Conservation (phyloP, 1,140 invertebrate species). For the Atta colombica region DNA sequence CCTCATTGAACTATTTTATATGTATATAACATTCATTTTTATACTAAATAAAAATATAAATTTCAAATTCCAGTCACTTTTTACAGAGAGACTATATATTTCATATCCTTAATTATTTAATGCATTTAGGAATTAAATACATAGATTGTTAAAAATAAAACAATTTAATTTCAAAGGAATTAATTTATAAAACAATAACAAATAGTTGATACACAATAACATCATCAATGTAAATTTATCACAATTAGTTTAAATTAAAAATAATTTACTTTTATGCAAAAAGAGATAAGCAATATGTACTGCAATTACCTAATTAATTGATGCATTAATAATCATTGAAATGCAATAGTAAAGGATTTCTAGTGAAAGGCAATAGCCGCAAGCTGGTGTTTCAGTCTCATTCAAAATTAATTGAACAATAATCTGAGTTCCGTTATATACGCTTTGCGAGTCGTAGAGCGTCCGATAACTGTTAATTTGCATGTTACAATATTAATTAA, state of each 20-base stretch:
- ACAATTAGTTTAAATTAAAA: constrained; percentile 21
- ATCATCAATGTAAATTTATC: neutral
- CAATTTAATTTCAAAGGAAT: neutral
- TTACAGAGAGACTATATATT: too few species aligned
- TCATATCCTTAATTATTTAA: neutral
- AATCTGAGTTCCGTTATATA: neutral
- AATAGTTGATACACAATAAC: neutral
- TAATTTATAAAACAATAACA: neutral
- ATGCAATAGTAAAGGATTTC: constrained; percentile 1
- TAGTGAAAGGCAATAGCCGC: neutral
- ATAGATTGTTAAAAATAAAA: neutral
- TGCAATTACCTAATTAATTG: constrained; percentile 29
- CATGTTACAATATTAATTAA: constrained; percentile 58
- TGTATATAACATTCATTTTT: too few species aligned
- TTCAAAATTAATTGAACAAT: constrained; percentile 40
- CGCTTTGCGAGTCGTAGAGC: neutral
- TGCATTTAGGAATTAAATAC: neutral
- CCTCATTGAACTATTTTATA: too few species aligned
- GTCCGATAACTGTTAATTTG: constrained; percentile 49
- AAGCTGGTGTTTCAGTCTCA: constrained; percentile 1
- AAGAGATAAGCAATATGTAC: neutral
- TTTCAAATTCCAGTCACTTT: too few species aligned
- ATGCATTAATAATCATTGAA: constrained; percentile 23
- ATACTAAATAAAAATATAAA: too few species aligned
- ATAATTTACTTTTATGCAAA: neutral